These are phyloP conservation scores for Pocillopora meandrina DNA, from an alignment of 92 coral and sea anemone species.

Conservation along the genomic window DNA sequence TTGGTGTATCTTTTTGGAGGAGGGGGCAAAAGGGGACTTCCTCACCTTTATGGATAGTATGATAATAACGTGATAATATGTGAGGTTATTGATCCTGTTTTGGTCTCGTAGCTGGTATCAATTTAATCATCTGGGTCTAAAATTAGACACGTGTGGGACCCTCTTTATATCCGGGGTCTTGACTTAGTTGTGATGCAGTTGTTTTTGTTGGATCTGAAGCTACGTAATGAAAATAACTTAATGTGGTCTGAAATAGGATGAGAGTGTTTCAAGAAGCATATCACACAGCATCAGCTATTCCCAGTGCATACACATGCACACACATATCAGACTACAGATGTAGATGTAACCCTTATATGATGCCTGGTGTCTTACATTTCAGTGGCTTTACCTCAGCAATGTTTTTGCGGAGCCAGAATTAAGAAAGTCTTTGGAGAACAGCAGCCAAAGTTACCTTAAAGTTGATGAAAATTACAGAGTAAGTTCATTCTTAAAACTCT, in stretches of 20 bases:
- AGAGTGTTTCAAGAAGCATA: too few species aligned
- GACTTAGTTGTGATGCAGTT: too few species aligned
- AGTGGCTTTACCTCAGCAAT: constrained; percentile 93
- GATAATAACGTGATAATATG: too few species aligned
- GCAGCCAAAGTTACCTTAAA: constrained; percentile 49
- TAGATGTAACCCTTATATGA: too few species aligned
- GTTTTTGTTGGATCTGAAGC: too few species aligned
- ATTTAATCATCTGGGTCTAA: not conserved
- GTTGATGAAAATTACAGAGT: constrained; percentile 86
- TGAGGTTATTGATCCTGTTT: too few species aligned
- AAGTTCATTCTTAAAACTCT: not conserved
- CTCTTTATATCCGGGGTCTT: not conserved
- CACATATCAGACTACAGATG: too few species aligned
- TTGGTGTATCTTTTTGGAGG: not conserved
- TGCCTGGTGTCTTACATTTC: constrained; percentile 12
- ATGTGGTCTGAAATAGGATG: not conserved
- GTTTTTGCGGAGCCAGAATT: constrained; percentile 83
- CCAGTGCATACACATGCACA: too few species aligned
- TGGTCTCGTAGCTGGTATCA: too few species aligned
- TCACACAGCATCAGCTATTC: too few species aligned
- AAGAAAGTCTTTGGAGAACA: constrained; percentile 46
- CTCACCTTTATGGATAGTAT: not conserved
- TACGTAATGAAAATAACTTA: not conserved
- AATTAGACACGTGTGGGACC: not conserved
- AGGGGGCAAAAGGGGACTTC: not conserved